Percentiles rank a stretch among this genome's conserved stretches.
phyloP scores from a whole-genome alignment of 2,888 invertebrate genomes.

The Tanytarsus gracilentus region DNA sequence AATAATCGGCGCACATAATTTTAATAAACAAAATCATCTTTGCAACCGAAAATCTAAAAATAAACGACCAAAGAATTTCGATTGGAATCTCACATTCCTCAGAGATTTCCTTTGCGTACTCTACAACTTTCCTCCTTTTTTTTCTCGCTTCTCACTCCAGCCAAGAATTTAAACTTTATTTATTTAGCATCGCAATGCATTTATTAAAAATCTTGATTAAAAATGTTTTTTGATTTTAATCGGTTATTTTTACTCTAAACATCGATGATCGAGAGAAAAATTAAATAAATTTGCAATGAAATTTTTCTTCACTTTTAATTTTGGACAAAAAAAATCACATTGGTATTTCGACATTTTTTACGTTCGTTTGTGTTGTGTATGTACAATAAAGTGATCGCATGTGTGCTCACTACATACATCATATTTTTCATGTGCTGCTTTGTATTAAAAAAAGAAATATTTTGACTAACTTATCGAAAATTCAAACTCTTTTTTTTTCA shows the following conservation, averaged over 20 bases:
- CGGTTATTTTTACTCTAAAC: too few species aligned
- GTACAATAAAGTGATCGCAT: not conserved
- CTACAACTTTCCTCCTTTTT: constrained; percentile 12
- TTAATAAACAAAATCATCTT: constrained; percentile 15
- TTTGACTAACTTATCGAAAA: not conserved
- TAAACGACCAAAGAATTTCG: constrained; percentile 17
- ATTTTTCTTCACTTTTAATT: constrained; percentile 9
- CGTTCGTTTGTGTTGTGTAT: not conserved
- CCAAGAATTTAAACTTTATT: too few species aligned
- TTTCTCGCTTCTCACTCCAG: not conserved
- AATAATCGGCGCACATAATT: constrained; percentile 8
- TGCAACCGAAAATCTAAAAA: constrained; percentile 28
- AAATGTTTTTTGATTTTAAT: constrained; percentile 1
- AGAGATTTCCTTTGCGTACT: constrained; percentile 3
- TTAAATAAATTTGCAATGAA: not conserved
- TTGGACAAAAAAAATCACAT: constrained; percentile 6
- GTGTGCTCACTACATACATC: too few species aligned
- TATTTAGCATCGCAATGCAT: not conserved
- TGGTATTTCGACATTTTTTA: constrained; percentile 3
- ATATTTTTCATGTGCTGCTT: not conserved
- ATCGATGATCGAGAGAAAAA: too few species aligned
- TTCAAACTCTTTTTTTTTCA: not conserved
- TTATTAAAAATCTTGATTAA: not conserved
- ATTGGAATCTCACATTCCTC: constrained; percentile 22
- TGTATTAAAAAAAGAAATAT: constrained; percentile 5